Conservation (phyloP, 2,888 invertebrate species). For the Eulithis testata region DNA sequence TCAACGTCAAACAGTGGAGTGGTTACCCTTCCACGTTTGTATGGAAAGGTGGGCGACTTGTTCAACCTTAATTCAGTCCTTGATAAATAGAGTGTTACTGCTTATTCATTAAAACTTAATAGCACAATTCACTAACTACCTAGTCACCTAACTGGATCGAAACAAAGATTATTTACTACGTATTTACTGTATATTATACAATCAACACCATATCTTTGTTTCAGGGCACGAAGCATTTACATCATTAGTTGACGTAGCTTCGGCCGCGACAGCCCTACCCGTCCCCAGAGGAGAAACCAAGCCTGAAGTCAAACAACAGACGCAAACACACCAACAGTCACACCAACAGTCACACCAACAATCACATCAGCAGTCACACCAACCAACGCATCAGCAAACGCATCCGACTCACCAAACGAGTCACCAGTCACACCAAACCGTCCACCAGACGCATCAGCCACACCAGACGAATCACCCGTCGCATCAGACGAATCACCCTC, state of each 20-base stretch:
- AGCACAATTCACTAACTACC: too few relatives aligned
- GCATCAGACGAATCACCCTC: slow-evolving; percentile 38
- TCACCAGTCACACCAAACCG: slow-evolving; percentile 21
- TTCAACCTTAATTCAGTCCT: too few relatives aligned
- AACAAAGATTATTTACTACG: background rate
- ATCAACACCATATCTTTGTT: background rate
- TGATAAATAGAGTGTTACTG: too few relatives aligned
- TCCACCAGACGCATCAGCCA: slow-evolving; percentile 26
- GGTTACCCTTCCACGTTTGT: too few relatives aligned
- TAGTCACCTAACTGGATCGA: background rate
- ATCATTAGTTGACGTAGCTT: slow-evolving; percentile 95
- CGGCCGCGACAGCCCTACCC: slow-evolving; percentile 94
- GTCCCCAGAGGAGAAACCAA: slow-evolving; percentile 87
- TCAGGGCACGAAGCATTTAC: slow-evolving; percentile 93
- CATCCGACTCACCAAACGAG: slow-evolving; percentile 46
- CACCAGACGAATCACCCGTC: slow-evolving; percentile 47
- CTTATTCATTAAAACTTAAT: too few relatives aligned
- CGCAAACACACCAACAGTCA: slow-evolving; percentile 45
- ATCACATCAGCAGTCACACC: slow-evolving; percentile 40
- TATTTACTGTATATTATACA: background rate
- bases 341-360: slow-evolving; percentile 33
- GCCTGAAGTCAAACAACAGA: slow-evolving; percentile 55
- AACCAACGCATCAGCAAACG: slow-evolving; percentile 58
- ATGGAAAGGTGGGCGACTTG: too few relatives aligned
- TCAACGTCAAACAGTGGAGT: too few relatives aligned